These are phyloP conservation scores for Montipora efflorescens DNA, from an alignment of 64 coral and sea anemone species.

Conservation along the genomic window DNA sequence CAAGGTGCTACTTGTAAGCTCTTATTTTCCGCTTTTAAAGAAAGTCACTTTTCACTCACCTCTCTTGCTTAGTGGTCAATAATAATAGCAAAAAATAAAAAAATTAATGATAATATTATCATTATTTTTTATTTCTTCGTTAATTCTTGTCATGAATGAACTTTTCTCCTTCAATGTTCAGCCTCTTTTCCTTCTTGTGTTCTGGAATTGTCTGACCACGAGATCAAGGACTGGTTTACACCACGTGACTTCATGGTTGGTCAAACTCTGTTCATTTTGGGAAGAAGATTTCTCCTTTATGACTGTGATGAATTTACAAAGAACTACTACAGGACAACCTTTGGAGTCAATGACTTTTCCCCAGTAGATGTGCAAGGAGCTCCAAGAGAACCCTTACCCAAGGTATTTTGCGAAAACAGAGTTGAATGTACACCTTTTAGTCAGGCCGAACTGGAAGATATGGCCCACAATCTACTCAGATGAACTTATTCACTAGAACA, in stretches of 20 bases:
- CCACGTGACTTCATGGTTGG: constrained; percentile 98
- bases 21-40: no score
- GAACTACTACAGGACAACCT: constrained; percentile 81
- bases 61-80: no score
- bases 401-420: constrained; percentile 46
- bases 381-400: constrained; percentile 48
- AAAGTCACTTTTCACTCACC: no score
- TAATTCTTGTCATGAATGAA: not conserved
- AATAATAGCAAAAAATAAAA: no score
- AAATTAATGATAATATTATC: no score
- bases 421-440: no score
- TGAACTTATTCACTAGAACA: no score
- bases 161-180: not conserved
- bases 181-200: constrained; percentile 97
- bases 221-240: constrained; percentile 97
- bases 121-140: no score
- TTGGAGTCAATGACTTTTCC: constrained; percentile 84
- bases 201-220: constrained; percentile 93
- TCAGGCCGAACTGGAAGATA: no score
- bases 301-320: constrained; percentile 99
- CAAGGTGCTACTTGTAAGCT: no score
- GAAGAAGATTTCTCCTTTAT: constrained; percentile 85
- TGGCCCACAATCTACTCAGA: no score
- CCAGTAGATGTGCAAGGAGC: constrained; percentile 76
- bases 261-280: constrained; percentile 84